phyloP scores from a whole-genome alignment of 2,888 invertebrate genomes.

The Synergus japonicus region DNA sequence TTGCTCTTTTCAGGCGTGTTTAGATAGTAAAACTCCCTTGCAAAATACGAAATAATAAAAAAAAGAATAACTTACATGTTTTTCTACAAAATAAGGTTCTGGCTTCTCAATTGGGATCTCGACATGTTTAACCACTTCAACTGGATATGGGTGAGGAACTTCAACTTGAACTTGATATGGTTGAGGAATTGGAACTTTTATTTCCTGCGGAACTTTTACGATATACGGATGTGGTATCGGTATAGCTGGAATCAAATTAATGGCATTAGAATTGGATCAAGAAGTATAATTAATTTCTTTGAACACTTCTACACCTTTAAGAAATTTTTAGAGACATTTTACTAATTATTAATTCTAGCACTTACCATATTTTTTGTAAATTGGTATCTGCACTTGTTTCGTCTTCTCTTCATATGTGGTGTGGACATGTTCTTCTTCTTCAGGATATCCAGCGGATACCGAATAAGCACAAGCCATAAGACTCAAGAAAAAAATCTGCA shows the following conservation, averaged over 20 bases:
- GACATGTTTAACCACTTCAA: conserved; percentile 79
- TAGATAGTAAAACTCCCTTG: background rate
- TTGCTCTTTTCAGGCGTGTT: background rate
- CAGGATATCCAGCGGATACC: conserved; percentile 63
- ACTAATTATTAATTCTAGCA: too few relatives aligned
- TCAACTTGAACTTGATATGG: conserved; percentile 80
- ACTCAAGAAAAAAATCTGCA: conserved; percentile 64
- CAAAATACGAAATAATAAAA: background rate
- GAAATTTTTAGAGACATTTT: background rate
- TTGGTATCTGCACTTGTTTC: conserved; percentile 68
- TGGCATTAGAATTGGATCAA: background rate
- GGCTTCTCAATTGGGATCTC: conserved; percentile 81
- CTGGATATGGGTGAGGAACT: conserved; percentile 74
- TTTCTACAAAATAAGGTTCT: conserved; percentile 80
- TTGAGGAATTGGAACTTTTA: conserved; percentile 80
- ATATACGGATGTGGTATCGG: conserved; percentile 80
- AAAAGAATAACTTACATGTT: conserved; percentile 73
- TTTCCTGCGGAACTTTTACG: conserved; percentile 79
- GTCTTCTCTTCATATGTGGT: conserved; percentile 73
- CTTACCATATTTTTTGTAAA: conserved; percentile 74
- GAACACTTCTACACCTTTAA: too few relatives aligned
- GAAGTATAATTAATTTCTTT: background rate
- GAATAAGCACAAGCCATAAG: conserved; percentile 45
- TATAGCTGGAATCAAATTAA: conserved; percentile 75
- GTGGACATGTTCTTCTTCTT: conserved; percentile 61